Conservation (phyloP, 2,797 vertebrate genomes). For the Phrynocephalus forsythii region DNA sequence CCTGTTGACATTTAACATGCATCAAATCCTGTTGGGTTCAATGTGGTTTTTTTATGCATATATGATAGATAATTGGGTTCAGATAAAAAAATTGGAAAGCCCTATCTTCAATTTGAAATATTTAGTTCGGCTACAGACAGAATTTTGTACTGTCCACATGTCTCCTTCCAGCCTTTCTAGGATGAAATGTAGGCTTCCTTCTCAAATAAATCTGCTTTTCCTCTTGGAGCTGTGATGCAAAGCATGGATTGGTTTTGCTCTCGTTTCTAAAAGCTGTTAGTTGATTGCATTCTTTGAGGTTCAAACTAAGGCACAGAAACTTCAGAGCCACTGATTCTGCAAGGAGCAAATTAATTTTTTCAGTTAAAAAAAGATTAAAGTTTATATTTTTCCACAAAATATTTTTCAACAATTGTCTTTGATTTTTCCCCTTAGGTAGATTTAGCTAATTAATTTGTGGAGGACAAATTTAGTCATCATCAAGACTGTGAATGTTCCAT, state of each 20-base stretch:
- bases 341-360: background rate
- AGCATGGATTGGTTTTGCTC: conserved; percentile 6
- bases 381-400: conserved; percentile 4
- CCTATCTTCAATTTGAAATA: conserved; percentile 1
- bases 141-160: background rate
- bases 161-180: conserved; percentile 7
- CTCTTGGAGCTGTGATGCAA: background rate
- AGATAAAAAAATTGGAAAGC: background rate
- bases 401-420: background rate
- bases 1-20: background rate
- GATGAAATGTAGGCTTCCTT: conserved; percentile 3
- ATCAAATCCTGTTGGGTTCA: conserved; percentile 12
- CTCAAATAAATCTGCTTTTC: conserved; percentile 27
- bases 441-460: conserved; percentile 2
- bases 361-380: background rate
- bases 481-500: background rate
- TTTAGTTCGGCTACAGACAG: background rate
- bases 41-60: background rate
- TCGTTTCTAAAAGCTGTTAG: background rate
- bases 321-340: background rate
- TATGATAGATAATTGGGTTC: background rate
- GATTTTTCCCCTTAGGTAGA: background rate
- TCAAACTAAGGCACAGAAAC: background rate
- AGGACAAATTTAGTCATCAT: background rate
- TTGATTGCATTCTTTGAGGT: background rate